Evolutionary conservation across 1,140 invertebrate species (phyloP).

Genomic region (Sitobion miscanthi): DNA sequence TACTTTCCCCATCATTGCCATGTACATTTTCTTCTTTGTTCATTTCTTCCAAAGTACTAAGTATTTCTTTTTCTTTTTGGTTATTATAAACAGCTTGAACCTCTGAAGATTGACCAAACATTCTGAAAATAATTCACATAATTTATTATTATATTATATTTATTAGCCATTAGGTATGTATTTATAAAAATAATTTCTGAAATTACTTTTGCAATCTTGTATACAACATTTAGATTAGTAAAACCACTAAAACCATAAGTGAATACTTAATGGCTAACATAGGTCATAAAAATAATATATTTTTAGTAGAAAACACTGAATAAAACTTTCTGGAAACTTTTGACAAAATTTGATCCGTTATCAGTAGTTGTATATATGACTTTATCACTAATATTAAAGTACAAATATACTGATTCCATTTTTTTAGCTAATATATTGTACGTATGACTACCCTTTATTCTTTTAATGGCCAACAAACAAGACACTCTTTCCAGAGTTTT

Average conservation of each 20-base stretch:
- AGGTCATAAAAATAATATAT: too few relatives aligned
- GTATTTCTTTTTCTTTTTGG: background rate
- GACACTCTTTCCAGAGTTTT: background rate
- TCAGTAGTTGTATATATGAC: background rate
- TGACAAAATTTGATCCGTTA: constrained; percentile 3
- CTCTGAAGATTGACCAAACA: background rate
- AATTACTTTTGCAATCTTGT: too few relatives aligned
- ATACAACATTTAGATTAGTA: too few relatives aligned
- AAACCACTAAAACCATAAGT: too few relatives aligned
- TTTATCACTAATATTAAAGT: constrained; percentile 13
- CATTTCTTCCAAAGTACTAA: background rate
- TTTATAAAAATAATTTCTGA: too few relatives aligned
- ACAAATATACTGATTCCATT: background rate
- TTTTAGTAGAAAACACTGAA: too few relatives aligned
- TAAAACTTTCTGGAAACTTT: background rate
- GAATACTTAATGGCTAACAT: too few relatives aligned
- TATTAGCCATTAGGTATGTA: too few relatives aligned
- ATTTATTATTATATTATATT: too few relatives aligned
- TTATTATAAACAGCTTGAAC: background rate
- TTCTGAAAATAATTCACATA: background rate
- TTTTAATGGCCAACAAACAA: background rate
- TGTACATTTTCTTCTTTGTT: background rate
- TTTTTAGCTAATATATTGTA: background rate
- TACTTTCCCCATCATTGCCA: background rate
- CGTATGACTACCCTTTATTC: background rate